phyloP scores from a whole-genome alignment of 2,797 vertebrate species.

The Dendrocincla fuliginosa region DNA sequence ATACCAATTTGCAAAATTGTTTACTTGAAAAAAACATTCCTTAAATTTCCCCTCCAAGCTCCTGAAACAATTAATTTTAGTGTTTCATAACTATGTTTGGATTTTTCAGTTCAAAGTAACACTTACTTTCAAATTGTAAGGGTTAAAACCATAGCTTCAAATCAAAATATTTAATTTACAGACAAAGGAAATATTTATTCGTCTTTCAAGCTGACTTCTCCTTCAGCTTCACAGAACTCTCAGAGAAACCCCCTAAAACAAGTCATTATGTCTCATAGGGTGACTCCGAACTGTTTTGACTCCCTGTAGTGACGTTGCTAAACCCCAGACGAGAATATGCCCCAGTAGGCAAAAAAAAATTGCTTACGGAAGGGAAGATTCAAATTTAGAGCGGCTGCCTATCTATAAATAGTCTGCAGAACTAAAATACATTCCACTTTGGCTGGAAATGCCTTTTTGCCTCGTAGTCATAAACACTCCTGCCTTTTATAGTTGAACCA shows the following conservation, averaged over 20 bases:
- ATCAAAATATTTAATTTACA: slow-evolving; percentile 12
- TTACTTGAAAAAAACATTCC: not conserved
- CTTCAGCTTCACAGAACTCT: not conserved
- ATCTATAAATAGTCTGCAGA: slow-evolving; percentile 57
- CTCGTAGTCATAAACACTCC: slow-evolving; percentile 46
- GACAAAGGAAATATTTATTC: not conserved
- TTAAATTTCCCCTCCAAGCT: not conserved
- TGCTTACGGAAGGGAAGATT: slow-evolving; percentile 59
- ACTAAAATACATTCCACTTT: slow-evolving; percentile 68
- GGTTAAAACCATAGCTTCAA: not conserved
- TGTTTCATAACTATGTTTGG: not conserved
- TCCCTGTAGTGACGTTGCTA: not conserved
- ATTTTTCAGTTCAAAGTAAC: not conserved
- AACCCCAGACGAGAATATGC: not conserved
- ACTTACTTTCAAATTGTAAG: not conserved
- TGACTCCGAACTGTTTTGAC: not conserved
- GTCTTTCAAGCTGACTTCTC: not conserved
- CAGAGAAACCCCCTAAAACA: not conserved
- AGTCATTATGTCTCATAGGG: not conserved
- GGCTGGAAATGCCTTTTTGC: slow-evolving; percentile 63
- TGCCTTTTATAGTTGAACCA: slow-evolving; percentile 57
- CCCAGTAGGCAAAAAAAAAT: slow-evolving; percentile 41
- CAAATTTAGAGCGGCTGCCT: slow-evolving; percentile 56
- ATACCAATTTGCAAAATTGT: not conserved
- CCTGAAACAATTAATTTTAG: not conserved